A percentile compares a stretch with the other conserved stretches of the same genome.
phyloP scores from a whole-genome alignment of 2,113 vertebrate genomes.

The Misgurnus mizolepis region DNA sequence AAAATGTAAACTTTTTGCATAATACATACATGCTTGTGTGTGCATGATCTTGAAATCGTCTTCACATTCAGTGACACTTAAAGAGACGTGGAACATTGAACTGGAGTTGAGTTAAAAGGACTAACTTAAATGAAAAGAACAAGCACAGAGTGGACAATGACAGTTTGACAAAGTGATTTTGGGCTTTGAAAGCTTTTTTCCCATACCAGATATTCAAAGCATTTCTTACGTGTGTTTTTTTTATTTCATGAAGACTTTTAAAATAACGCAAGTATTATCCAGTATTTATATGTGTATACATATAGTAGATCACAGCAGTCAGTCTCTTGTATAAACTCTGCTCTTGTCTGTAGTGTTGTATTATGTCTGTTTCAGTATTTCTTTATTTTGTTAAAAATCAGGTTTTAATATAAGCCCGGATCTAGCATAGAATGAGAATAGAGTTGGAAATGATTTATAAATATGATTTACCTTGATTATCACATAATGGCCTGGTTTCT shows the following conservation, averaged over 20 bases:
- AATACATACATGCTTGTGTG: too few relatives aligned
- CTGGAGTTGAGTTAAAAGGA: neutral
- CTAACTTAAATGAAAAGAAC: neutral
- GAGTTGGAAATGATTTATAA: neutral
- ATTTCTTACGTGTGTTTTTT: slow-evolving; percentile 22
- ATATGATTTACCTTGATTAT: neutral
- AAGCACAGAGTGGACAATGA: neutral
- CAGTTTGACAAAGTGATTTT: neutral
- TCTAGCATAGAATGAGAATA: neutral
- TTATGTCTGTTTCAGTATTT: slow-evolving; percentile 2
- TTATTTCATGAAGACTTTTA: neutral
- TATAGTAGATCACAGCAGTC: neutral
- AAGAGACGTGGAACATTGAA: neutral
- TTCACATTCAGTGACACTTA: neutral
- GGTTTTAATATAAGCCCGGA: slow-evolving; percentile 1
- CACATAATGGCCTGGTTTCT: too few relatives aligned
- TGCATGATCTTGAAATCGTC: slow-evolving; percentile 60
- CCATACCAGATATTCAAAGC: neutral
- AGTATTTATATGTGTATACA: neutral
- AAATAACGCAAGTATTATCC: slow-evolving; percentile 8
- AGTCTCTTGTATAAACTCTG: neutral
- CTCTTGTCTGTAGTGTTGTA: slow-evolving; percentile 17
- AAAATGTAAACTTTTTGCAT: too few relatives aligned
- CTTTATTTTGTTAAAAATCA: neutral
- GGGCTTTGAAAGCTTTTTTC: slow-evolving; percentile 2